Base-by-base conservation (phyloP, 1,140 invertebrate species). In the Heliconius melpomene region DNA sequence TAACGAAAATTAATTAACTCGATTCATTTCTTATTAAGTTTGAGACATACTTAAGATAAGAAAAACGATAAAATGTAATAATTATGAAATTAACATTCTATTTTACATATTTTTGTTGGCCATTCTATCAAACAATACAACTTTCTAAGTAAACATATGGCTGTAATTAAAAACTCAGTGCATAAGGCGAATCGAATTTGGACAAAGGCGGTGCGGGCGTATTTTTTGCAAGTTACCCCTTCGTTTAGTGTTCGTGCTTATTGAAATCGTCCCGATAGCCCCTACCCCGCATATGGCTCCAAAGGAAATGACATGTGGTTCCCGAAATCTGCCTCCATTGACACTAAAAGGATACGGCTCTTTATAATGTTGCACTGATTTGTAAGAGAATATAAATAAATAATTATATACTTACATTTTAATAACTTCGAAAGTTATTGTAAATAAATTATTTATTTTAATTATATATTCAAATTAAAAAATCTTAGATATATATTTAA, bases 251-350 rank as follows among this genome's bases (percentile, higher is more conserved):
- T 85, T 82, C 79, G 77, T 84, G 81, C 76, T 80, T 83, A 87
- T 90, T 87, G 84, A 85, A 86, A 86, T 87, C 82, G 83, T 83
- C 83, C 81, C 77, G 74, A 75, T 75, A 74, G 77, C 83, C 84
- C 85, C 83, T 80, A 83, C 86, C 87, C 87, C 87, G 89, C 88
- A 90, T 89, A 88, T 88, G 90, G 87, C 84, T 84, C 79, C 76
- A 90, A 86, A 93, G 92, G 92, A 93, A 92, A 89, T 91, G 92
- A 93, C 92, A 93, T 93, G 89, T 93, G 92, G 88, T 91, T 87
- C 90, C 89, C 91, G 87, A 93, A 93, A 90, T 91, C 82, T 86
- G 84, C 78, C 74, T 29, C 16, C 50, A 82, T 79, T 75, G 80
- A 83, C 66, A 71, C 81, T 77, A 36, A 79, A 29, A 84, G 87